A percentile compares a stretch with the other conserved stretches of the same genome.
Conservation (phyloP, 1,140 invertebrate species). For the Colletes gigas region DNA sequence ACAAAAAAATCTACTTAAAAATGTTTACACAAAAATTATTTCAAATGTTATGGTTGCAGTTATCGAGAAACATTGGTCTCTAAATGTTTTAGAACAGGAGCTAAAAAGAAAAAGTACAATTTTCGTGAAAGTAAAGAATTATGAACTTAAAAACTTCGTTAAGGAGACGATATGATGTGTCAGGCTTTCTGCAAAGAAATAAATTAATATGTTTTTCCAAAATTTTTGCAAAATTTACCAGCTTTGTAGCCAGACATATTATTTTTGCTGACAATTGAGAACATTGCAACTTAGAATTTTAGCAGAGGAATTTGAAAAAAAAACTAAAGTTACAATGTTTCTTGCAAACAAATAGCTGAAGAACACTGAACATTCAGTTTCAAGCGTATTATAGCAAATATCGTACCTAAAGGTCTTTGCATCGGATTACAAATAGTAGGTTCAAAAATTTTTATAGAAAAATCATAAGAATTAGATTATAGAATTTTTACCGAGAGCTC, state of each 20-base stretch:
- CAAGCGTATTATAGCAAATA: slow-evolving; percentile 23
- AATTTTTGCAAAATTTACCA: slow-evolving; percentile 7
- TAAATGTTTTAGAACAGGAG: no score
- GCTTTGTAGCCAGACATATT: neutral
- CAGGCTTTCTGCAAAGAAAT: neutral
- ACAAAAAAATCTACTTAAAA: neutral
- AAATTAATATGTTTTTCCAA: neutral
- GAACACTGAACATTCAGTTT: slow-evolving; percentile 1
- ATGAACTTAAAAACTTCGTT: neutral
- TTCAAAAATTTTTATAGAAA: slow-evolving; percentile 34
- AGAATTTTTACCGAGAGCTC: slow-evolving; percentile 38
- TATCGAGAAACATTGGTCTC: neutral
- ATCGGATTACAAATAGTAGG: slow-evolving; percentile 20
- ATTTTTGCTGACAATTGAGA: neutral
- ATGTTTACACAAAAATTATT: neutral
- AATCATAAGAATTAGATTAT: slow-evolving; percentile 32
- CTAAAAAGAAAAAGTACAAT: neutral
- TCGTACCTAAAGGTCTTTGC: slow-evolving; percentile 12
- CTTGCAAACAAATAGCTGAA: slow-evolving; percentile 22
- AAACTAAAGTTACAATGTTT: slow-evolving; percentile 6
- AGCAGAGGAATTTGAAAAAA: slow-evolving; percentile 12
- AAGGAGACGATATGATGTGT: neutral
- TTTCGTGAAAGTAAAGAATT: neutral
- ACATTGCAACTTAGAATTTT: slow-evolving; percentile 1
- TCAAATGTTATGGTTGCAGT: neutral